Percentiles rank a stretch among this genome's conserved stretches.
These are phyloP conservation scores for Calephelis virginiensis DNA, from an alignment of 1,140 invertebrate genomes.

Conservation along the genomic window DNA sequence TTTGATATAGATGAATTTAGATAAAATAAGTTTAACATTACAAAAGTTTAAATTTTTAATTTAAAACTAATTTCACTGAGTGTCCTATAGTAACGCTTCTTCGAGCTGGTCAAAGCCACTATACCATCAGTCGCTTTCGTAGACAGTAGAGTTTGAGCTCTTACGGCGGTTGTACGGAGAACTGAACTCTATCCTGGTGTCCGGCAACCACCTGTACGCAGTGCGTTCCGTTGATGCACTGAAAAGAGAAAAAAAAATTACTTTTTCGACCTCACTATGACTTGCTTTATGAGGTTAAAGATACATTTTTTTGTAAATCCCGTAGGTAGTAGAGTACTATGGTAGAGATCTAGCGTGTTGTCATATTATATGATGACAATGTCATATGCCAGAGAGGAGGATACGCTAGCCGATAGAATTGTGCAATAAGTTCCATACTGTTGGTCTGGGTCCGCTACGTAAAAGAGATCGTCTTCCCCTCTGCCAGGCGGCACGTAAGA, in stretches of 20 bases:
- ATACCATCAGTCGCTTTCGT: slow-evolving; percentile 76
- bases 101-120: slow-evolving; percentile 62
- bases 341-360: no score
- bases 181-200: slow-evolving; percentile 67
- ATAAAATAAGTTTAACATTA: background rate
- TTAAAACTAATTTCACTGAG: slow-evolving; percentile 32
- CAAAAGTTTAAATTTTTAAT: slow-evolving; percentile 7
- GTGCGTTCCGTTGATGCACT: slow-evolving; percentile 74
- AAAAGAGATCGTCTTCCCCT: no score
- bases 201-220: slow-evolving; percentile 76
- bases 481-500: no score
- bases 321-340: no score
- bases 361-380: no score
- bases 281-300: no score
- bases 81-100: slow-evolving; percentile 66
- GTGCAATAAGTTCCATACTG: no score
- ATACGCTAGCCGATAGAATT: no score
- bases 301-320: no score
- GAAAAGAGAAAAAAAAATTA: slow-evolving; percentile 43
- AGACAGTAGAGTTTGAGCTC: slow-evolving; percentile 72
- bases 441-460: no score
- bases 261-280: no score
- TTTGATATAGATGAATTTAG: background rate
- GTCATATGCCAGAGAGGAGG: no score
- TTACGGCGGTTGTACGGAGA: slow-evolving; percentile 64